phyloP scores from a whole-genome alignment of 2,888 invertebrate genomes.

The Philonicus albiceps region DNA sequence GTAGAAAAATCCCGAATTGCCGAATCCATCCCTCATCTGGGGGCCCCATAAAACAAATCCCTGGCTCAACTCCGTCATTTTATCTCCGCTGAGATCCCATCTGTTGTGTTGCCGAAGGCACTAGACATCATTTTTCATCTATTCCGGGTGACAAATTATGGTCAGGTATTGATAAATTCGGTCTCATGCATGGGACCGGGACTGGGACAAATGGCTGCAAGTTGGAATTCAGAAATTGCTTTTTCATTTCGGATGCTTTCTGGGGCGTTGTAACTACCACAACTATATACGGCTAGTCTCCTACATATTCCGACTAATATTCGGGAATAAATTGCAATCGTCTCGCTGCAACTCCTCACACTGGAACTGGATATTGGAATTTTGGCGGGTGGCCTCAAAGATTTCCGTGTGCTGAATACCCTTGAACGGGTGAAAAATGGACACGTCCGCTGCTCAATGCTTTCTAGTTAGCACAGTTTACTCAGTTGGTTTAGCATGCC shows the following conservation, averaged over 20 bases:
- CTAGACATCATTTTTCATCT: constrained; percentile 47
- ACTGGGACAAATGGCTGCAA: constrained; percentile 38
- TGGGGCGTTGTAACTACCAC: constrained; percentile 24
- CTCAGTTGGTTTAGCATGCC: constrained; percentile 15
- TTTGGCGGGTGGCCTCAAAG: not conserved
- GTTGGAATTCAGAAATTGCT: constrained; percentile 40
- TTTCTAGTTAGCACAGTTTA: constrained; percentile 26
- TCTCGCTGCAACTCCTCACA: not conserved
- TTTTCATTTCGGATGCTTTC: constrained; percentile 38
- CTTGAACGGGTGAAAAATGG: constrained; percentile 22
- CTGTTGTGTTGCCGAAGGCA: constrained; percentile 44
- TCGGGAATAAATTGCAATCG: constrained; percentile 27
- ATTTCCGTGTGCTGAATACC: not conserved
- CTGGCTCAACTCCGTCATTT: constrained; percentile 46
- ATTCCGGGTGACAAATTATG: constrained; percentile 48
- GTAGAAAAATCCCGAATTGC: constrained; percentile 29
- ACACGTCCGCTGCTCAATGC: not conserved
- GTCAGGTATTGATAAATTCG: constrained; percentile 48
- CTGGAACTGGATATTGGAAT: not conserved
- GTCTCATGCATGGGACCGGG: constrained; percentile 22
- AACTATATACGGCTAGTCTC: not conserved
- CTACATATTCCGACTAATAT: constrained; percentile 18
- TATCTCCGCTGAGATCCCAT: constrained; percentile 44
- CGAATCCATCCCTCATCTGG: constrained; percentile 48
- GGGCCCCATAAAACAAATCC: constrained; percentile 49